Base-by-base conservation (phyloP, 2,113 vertebrate genomes). In the Scophthalmus maximus region DNA sequence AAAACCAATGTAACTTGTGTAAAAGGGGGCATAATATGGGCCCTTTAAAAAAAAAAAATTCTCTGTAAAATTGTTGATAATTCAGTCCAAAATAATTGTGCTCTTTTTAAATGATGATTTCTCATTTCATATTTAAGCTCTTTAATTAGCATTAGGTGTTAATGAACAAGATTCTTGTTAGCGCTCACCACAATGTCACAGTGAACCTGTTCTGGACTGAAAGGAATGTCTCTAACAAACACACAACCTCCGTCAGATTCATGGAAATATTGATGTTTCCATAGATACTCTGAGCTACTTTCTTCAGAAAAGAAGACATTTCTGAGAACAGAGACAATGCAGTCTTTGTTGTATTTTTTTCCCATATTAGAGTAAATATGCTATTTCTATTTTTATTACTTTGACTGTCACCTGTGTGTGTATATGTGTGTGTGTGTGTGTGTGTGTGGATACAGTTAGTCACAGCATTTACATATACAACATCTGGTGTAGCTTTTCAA, bases 101-200 rank as follows among this genome's bases (percentile, higher is more conserved):
- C 11, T 26, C 0, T 8, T 30, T 34, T 44, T 5, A 25, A 29
- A 29, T 9, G 15, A 17, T 12, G 18, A n/a, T 36, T 69, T 69
- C 29, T 47, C 38, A 30, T 70, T 60, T 61, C 17, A 40, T 2
- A 40, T n/a, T 6, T 18, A 46, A n/a, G 17, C 42, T 46, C 42
- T 49, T 73, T 68, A 67, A 76, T 65, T 68, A 27, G 26, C 71
- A 73, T 58, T 25, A 73, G 53, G 46, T 72, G 70, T 64, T 79
- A 68, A 78, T 78, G 73, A 81, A 80, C 38, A 70, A 60, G 26
- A 49, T 56, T 61, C 76, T 73, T 71, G 73, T 85, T 70, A 73
- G 63, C 66, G 63, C 55, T 46, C 63, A 49, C 73, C 64, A 81
- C 81, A 78, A 52, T 74, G 59, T 61, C 58, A 64, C 55, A 46